These are phyloP conservation scores for Ctenochaetus hawaiiensis DNA, from an alignment of 2,797 vertebrate species.

Conservation along the genomic window DNA sequence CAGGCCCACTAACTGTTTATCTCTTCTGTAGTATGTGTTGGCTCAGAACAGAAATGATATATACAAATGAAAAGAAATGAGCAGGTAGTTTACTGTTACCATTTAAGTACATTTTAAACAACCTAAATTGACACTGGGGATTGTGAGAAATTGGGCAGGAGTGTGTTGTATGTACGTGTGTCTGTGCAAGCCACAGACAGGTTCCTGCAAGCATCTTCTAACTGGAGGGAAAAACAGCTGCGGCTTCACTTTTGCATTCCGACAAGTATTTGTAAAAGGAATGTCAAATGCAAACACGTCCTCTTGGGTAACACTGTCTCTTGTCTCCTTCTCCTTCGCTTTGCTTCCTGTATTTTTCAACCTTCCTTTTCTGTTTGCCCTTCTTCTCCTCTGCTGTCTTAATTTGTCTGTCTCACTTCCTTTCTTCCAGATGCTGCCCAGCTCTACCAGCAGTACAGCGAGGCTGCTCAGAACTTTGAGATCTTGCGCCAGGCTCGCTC, in stretches of 20 bases:
- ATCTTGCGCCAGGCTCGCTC: slow-evolving; percentile 93
- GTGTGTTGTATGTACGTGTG: slow-evolving; percentile 28
- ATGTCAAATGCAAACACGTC: slow-evolving; percentile 68
- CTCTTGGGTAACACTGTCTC: slow-evolving; percentile 26
- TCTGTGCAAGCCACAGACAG: slow-evolving; percentile 66
- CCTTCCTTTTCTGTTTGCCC: background rate
- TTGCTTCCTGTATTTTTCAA: slow-evolving; percentile 38
- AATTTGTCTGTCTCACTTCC: background rate
- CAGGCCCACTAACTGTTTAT: slow-evolving; percentile 20
- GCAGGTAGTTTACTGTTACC: background rate
- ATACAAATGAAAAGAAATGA: slow-evolving; percentile 3
- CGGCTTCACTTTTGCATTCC: slow-evolving; percentile 64
- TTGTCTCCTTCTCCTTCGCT: slow-evolving; percentile 32
- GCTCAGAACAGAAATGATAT: background rate
- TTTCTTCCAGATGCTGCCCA: slow-evolving; percentile 79
- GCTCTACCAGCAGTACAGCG: slow-evolving; percentile 91
- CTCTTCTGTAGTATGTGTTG: background rate
- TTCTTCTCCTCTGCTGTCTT: slow-evolving; percentile 10
- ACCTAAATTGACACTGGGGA: slow-evolving; percentile 37
- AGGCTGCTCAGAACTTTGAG: slow-evolving; percentile 92
- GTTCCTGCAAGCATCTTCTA: slow-evolving; percentile 75
- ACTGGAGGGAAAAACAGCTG: slow-evolving; percentile 64
- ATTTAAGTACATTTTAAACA: slow-evolving; percentile 18
- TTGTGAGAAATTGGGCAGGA: slow-evolving; percentile 34
- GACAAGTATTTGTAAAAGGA: slow-evolving; percentile 66